Evolutionary conservation across 2,113 vertebrate species (phyloP), one percentile per base, ranked within the genome.

Genomic region (Gavialis gangeticus): DNA sequence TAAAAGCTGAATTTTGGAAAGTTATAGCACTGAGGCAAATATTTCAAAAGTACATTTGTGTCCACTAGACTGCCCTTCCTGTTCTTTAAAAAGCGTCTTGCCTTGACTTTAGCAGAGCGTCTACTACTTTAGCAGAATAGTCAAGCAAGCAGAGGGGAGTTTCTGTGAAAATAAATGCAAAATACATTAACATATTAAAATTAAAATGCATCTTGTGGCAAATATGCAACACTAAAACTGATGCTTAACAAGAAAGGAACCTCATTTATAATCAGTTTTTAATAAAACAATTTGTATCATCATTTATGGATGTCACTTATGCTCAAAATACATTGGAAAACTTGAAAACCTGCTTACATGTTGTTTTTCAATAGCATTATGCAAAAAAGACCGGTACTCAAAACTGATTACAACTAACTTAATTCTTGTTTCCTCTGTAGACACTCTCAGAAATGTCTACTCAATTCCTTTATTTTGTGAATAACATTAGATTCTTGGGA

Each of bases 391-490:
- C 2, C 54, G 92, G 54, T 82, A 67, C 67, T 89, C 87, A 88
- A 76, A 93, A 67, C 82, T 30, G 21, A 69, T 22, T 30, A 69
- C 27, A 46, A 46, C 6, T 12, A 59, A 12, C 1, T 78, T 76
- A 21, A 91, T 63, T 76, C 71, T 62, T 84, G 82, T 75, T 80
- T n/a, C 46, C 10, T 69, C 62, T 62, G 54, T 6, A 2, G 55
- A 54, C 34, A 94, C 24, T 66, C 4, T 30, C 28, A 82, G 73
- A 30, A 30, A 91, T 56, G 59, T 55, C 66, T 25, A 58, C n/a
- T 64, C 79, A 85, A 90, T n/a, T 82, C 37, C 66, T 91, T 66
- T 75, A 89, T 76, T 84, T 46, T 81, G 16, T 78, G 88, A 91
- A 66, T 37, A 92, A 77, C 87, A 64, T 15, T 90, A 93, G 82